A percentile compares a stretch with the other conserved stretches of the same genome.
phyloP scores from a whole-genome alignment of 2,797 vertebrate species.

The Syndactyla subalaris region DNA sequence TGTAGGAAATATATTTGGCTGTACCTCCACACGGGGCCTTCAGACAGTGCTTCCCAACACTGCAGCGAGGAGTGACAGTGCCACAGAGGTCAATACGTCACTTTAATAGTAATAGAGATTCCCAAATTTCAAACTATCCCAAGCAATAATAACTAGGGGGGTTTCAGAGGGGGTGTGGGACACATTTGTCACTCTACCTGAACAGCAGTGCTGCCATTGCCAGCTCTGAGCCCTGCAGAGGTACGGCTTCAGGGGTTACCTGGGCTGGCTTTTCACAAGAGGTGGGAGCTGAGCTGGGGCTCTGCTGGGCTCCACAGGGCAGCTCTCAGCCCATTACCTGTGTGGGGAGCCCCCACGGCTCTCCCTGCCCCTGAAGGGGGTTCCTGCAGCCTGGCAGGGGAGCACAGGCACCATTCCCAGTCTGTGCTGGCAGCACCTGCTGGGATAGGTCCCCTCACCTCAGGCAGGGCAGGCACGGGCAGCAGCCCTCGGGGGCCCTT shows the following conservation, averaged over 20 bases:
- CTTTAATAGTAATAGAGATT: neutral
- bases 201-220: neutral
- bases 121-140: neutral
- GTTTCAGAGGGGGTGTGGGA: accelerated
- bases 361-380: neutral
- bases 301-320: neutral
- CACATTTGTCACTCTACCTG: neutral
- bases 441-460: neutral
- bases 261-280: neutral
- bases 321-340: neutral
- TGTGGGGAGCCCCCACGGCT: neutral
- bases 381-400: neutral
- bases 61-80: neutral
- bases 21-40: neutral
- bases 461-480: neutral
- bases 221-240: neutral
- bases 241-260: neutral
- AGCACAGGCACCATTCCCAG: neutral
- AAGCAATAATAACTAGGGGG: neutral
- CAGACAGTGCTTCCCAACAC: neutral
- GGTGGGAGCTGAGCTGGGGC: neutral
- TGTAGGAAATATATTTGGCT: neutral
- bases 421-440: neutral
- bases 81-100: neutral
- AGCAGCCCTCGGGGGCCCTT: neutral